Evolutionary conservation across 2,888 invertebrate species (phyloP).

Genomic region (Megamerina dolium): DNA sequence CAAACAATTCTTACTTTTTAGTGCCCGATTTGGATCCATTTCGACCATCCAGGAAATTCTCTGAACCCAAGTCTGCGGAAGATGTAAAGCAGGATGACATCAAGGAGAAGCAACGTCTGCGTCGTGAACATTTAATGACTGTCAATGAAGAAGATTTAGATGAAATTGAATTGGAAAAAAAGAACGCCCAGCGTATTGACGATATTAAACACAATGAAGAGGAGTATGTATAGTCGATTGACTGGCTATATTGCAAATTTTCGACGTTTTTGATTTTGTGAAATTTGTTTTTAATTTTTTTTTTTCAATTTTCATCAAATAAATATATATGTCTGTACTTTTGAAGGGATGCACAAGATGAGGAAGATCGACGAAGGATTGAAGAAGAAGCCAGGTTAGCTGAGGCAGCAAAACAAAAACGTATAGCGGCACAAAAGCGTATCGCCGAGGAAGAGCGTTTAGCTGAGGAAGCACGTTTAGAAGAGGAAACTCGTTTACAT

Average conservation of each 20-base stretch:
- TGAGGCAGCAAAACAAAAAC: slow-evolving; percentile 48
- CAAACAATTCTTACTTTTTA: slow-evolving; percentile 19
- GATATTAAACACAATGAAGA: slow-evolving; percentile 52
- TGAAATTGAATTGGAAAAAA: slow-evolving; percentile 50
- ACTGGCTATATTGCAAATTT: too few species aligned
- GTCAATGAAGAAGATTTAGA: slow-evolving; percentile 46
- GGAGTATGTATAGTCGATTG: slow-evolving; percentile 27
- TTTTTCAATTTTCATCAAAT: not conserved
- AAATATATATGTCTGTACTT: not conserved
- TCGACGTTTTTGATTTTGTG: too few species aligned
- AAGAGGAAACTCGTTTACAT: slow-evolving; percentile 48
- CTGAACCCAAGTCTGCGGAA: slow-evolving; percentile 55
- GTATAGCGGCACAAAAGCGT: slow-evolving; percentile 48
- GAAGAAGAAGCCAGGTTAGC: slow-evolving; percentile 23
- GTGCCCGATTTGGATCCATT: slow-evolving; percentile 61
- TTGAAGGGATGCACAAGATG: not conserved
- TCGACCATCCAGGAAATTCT: slow-evolving; percentile 65
- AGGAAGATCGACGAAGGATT: not conserved
- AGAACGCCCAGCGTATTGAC: slow-evolving; percentile 53
- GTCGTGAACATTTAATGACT: slow-evolving; percentile 57
- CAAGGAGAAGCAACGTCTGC: slow-evolving; percentile 59
- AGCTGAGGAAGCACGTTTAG: slow-evolving; percentile 45
- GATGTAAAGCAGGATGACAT: slow-evolving; percentile 55
- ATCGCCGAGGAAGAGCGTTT: slow-evolving; percentile 50
- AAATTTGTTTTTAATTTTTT: too few species aligned